Conservation (phyloP, 2,888 invertebrate genomes). For the Hirudinaria manillensis region DNA sequence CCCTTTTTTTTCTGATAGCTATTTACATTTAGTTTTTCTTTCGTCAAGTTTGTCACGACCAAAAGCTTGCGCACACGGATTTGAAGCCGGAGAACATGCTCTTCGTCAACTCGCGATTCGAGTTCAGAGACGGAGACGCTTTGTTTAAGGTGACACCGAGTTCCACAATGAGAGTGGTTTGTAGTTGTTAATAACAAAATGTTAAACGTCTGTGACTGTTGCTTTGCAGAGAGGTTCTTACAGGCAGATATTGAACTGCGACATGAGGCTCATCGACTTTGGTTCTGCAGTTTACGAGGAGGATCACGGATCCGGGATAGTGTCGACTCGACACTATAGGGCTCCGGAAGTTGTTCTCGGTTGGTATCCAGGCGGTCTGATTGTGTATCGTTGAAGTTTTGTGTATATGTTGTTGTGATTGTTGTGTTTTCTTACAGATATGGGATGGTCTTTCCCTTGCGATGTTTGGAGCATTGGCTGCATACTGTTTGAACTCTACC, state of each 20-base stretch:
- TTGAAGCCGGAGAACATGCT: slow-evolving; percentile 98
- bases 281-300: slow-evolving; percentile 99
- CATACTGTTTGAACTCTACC: slow-evolving; percentile 95
- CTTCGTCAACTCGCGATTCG: slow-evolving; percentile 85
- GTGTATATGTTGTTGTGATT: neutral
- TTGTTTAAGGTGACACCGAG: slow-evolving; percentile 31
- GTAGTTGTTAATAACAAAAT: neutral
- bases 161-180: neutral
- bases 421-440: slow-evolving; percentile 62
- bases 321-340: slow-evolving; percentile 94
- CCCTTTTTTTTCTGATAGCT: neutral
- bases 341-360: slow-evolving; percentile 98
- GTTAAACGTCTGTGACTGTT: too few species aligned
- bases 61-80: slow-evolving; percentile 96
- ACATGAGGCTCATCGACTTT: slow-evolving; percentile 94
- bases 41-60: slow-evolving; percentile 76
- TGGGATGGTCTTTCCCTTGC: slow-evolving; percentile 98
- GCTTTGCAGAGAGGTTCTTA: slow-evolving; percentile 70
- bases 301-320: slow-evolving; percentile 98
- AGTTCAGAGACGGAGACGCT: slow-evolving; percentile 49
- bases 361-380: slow-evolving; percentile 52
- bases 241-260: slow-evolving; percentile 78
- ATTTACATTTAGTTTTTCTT: neutral
- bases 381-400: neutral
- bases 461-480: slow-evolving; percentile 99